These are phyloP conservation scores for Andricus curvator DNA, from an alignment of 2,888 invertebrate genomes.

Conservation along the genomic window DNA sequence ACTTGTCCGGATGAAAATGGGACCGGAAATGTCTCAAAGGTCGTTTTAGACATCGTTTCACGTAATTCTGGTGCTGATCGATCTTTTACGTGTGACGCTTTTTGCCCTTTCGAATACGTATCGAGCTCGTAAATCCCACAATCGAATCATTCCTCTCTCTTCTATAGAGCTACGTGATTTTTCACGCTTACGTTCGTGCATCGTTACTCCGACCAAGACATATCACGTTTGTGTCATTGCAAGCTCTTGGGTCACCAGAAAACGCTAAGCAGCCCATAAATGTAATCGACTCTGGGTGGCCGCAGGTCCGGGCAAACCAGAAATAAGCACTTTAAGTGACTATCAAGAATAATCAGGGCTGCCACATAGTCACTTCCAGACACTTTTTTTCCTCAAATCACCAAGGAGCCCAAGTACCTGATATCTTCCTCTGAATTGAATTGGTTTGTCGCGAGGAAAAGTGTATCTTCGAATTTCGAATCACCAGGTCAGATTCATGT, in stretches of 20 bases:
- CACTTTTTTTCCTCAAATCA: too few species aligned
- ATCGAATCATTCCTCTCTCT: conserved; percentile 59
- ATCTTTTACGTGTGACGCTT: conserved; percentile 36
- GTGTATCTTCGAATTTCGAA: too few species aligned
- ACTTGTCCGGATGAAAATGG: not conserved
- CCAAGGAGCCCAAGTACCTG: too few species aligned
- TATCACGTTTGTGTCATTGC: not conserved
- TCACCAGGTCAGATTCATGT: too few species aligned
- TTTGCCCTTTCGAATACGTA: conserved; percentile 16
- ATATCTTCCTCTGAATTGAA: too few species aligned
- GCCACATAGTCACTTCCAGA: too few species aligned
- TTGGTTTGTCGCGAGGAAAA: too few species aligned
- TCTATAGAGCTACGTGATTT: conserved; percentile 57
- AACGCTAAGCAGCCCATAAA: conserved; percentile 8
- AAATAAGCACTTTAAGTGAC: too few species aligned
- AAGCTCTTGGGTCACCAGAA: not conserved
- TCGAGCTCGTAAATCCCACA: conserved; percentile 61
- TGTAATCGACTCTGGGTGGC: not conserved
- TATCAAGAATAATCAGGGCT: too few species aligned
- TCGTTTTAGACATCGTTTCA: conserved; percentile 12
- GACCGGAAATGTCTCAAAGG: conserved; percentile 12
- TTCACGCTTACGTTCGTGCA: conserved; percentile 41
- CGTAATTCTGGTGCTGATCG: conserved; percentile 22
- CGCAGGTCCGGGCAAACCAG: too few species aligned
- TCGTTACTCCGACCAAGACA: conserved; percentile 17